A percentile compares a stretch with the other conserved stretches of the same genome.
Evolutionary conservation across 2,113 vertebrate genomes (phyloP).

Genomic region (Myiopsitta monachus): DNA sequence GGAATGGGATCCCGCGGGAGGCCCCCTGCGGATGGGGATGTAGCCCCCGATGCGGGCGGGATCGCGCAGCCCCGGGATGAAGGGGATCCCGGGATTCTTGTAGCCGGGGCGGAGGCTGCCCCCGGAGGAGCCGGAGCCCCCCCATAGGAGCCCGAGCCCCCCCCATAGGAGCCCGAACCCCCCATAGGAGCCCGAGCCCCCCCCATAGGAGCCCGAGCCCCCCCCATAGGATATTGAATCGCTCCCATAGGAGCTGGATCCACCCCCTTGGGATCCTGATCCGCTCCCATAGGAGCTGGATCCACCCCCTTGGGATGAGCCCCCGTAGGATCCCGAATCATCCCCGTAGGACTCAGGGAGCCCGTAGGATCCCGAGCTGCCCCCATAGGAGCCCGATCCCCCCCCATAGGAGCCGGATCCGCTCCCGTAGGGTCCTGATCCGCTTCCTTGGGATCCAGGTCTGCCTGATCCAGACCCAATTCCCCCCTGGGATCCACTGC

Average conservation of each 20-base stretch:
- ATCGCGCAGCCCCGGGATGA: neutral
- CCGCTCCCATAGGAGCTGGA: no score
- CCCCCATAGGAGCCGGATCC: neutral
- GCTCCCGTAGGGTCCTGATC: no score
- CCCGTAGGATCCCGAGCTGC: neutral
- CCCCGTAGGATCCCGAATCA: no score
- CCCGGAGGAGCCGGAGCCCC: neutral
- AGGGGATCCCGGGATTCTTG: neutral
- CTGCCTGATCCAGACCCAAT: neutral
- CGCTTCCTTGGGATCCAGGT: neutral
- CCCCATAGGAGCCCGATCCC: neutral
- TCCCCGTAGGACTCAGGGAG: no score
- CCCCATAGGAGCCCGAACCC: no score
- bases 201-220: no score
- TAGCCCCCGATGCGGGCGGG: neutral
- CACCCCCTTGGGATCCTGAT: no score
- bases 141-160: accelerated
- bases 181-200: no score
- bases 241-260: neutral
- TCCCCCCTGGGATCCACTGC: neutral
- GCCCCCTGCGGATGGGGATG: neutral
- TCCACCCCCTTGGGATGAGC: no score
- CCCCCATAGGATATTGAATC: no score
- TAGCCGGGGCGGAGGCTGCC: neutral
- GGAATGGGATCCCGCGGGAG: accelerated